These are phyloP conservation scores for Otocyon megalotis DNA, from an alignment of 2,113 vertebrate species.

Conservation along the genomic window DNA sequence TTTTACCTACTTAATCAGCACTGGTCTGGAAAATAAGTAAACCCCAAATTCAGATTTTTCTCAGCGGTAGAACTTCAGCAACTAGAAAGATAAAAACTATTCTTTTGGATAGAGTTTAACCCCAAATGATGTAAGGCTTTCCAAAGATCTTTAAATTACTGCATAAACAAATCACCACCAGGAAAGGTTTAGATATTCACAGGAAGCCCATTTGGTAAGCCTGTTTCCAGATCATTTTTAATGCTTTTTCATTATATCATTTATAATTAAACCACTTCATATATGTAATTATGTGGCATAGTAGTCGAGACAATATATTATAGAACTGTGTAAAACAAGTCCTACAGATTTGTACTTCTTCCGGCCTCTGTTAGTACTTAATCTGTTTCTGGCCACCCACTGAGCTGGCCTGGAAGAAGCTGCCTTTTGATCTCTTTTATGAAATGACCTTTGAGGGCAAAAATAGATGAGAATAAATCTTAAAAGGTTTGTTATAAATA, in stretches of 20 bases:
- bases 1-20: background rate
- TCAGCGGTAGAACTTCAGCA: background rate
- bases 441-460: slow-evolving; percentile 89
- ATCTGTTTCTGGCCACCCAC: slow-evolving; percentile 88
- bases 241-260: slow-evolving; percentile 66
- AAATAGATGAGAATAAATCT: slow-evolving; percentile 89
- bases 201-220: slow-evolving; percentile 70
- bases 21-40: background rate
- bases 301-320: slow-evolving; percentile 73
- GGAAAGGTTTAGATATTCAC: slow-evolving; percentile 50
- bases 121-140: background rate
- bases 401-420: slow-evolving; percentile 86
- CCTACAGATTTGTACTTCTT: slow-evolving; percentile 83
- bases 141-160: slow-evolving; percentile 60
- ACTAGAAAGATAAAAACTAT: background rate
- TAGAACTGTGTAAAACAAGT: slow-evolving; percentile 82
- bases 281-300: slow-evolving; percentile 73
- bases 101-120: slow-evolving; percentile 54
- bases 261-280: slow-evolving; percentile 77
- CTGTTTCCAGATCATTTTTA: slow-evolving; percentile 71
- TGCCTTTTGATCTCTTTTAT: slow-evolving; percentile 90
- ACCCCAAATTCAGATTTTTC: background rate
- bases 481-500: slow-evolving; percentile 90
- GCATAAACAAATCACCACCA: slow-evolving; percentile 38
- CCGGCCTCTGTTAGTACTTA: slow-evolving; percentile 86